These are phyloP conservation scores for Polylopha cassiicola DNA, from an alignment of 2,888 invertebrate genomes.

Conservation along the genomic window DNA sequence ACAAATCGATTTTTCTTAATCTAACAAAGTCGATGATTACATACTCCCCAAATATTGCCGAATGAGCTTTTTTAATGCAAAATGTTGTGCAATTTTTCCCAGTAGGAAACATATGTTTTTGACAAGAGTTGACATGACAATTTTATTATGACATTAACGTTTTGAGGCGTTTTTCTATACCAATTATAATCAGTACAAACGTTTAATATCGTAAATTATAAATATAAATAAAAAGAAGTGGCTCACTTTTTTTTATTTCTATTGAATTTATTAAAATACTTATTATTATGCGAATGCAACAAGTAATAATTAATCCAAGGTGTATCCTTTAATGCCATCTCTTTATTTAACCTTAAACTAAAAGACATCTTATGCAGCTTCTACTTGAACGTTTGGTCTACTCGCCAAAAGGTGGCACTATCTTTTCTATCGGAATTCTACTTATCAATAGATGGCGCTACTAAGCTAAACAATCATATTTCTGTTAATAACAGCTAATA, in stretches of 20 bases:
- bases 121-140: slow-evolving; percentile 9
- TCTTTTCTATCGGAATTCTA: not conserved
- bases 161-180: slow-evolving; percentile 2
- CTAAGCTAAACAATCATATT: not conserved
- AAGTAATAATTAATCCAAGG: too few relatives aligned
- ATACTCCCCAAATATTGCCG: too few relatives aligned
- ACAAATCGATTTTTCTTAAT: too few relatives aligned
- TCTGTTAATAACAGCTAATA: not conserved
- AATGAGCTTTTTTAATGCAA: not conserved
- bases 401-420: slow-evolving; percentile 7
- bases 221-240: too few relatives aligned
- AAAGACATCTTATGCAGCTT: not conserved
- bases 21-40: too few relatives aligned
- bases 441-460: slow-evolving; percentile 11
- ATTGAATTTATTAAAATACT: too few relatives aligned
- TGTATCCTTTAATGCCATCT: too few relatives aligned
- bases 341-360: not conserved
- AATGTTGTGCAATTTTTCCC: slow-evolving; percentile 16
- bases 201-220: too few relatives aligned
- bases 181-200: too few relatives aligned
- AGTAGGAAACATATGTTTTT: slow-evolving; percentile 16
- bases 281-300: too few relatives aligned
- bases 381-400: not conserved
- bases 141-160: too few relatives aligned
- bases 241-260: too few relatives aligned